Percentiles rank a stretch among this genome's conserved stretches.
phyloP scores from a whole-genome alignment of 2,113 vertebrate genomes.

The Strigops habroptila region DNA sequence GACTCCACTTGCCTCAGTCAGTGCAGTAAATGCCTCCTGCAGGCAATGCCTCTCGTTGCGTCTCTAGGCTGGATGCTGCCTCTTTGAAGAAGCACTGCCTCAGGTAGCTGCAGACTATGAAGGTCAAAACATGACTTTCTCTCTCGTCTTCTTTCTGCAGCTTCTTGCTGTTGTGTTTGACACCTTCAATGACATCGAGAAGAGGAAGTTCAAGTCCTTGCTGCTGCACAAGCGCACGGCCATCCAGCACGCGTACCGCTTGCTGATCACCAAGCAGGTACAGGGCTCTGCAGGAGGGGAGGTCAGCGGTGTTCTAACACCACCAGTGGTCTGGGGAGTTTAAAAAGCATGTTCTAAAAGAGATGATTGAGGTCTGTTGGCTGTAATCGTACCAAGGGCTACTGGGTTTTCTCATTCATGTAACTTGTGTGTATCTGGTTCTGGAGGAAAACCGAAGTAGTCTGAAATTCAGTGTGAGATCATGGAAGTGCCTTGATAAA shows the following conservation, averaged over 20 bases:
- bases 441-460: not conserved
- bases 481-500: not conserved
- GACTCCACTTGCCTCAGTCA: fast-evolving
- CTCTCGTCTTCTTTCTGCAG: slow-evolving; percentile 52
- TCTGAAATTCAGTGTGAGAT: not conserved
- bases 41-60: not conserved
- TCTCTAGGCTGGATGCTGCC: not conserved
- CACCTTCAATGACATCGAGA: slow-evolving; percentile 96
- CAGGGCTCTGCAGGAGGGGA: not conserved
- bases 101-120: not conserved
- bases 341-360: not conserved
- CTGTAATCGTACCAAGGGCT: not conserved
- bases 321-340: not conserved
- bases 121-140: not conserved
- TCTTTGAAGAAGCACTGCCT: not conserved
- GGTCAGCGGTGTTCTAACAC: not conserved
- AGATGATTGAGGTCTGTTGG: not conserved
- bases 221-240: slow-evolving; percentile 93
- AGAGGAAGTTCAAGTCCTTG: slow-evolving; percentile 96
- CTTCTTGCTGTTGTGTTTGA: slow-evolving; percentile 97
- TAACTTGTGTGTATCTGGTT: not conserved
- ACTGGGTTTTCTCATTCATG: fast-evolving
- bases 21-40: not conserved
- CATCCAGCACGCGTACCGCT: slow-evolving; percentile 87
- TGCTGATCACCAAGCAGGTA: slow-evolving; percentile 90